Base-by-base conservation (phyloP, 2,113 vertebrate species). In the Ceuthmochares aereus region DNA sequence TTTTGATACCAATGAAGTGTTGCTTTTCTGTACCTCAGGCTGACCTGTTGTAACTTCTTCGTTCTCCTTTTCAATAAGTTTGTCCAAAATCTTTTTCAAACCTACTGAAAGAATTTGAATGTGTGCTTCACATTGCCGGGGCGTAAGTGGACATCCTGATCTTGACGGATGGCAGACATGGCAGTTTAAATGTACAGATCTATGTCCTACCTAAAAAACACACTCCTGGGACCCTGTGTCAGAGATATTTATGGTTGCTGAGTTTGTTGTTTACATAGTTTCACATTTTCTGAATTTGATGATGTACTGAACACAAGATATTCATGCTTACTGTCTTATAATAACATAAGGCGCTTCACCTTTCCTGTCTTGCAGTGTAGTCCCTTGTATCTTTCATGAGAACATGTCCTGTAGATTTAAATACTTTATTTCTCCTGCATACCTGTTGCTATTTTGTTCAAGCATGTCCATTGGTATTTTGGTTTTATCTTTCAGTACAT, bases 211-310 rank as follows among this genome's bases (percentile, higher is more conserved):
- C 12, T 43, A 13, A 68, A 63, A 36, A 15, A 20, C 12, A 11
- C 1, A 1, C 8, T 37, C 9, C 7, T 4, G 3, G 1, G 1
- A 64, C 6, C 36, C 26, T 56, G 2, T 68, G 15, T 66, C 54
- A 52, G n/a, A 30, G 11, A 6, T 75, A 55, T 12, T 27, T 79
- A 18, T 10, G 32, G 6, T 20, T 82, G 32, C 26, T 49, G 36
- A 54, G 22, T 66, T 87, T 89, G 22, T 56, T 93, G 14, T 66
- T 89, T 62, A 36, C 4, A 7, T 47, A 29, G 9, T 60, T 72
- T 83, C 29, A 16, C 8, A 75, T 68, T 47, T 52, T 34, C 27
- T 64, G 37, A 90, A 51, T 8, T 29, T 37, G 22, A 13, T 25
- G 15, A 20, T 43, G 63, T 42, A 77, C 29, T 47, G n/a, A 76